A percentile compares a stretch with the other conserved stretches of the same genome.
Conservation (phyloP, 2,888 invertebrate genomes). For the Cerceris ruficornis region DNA sequence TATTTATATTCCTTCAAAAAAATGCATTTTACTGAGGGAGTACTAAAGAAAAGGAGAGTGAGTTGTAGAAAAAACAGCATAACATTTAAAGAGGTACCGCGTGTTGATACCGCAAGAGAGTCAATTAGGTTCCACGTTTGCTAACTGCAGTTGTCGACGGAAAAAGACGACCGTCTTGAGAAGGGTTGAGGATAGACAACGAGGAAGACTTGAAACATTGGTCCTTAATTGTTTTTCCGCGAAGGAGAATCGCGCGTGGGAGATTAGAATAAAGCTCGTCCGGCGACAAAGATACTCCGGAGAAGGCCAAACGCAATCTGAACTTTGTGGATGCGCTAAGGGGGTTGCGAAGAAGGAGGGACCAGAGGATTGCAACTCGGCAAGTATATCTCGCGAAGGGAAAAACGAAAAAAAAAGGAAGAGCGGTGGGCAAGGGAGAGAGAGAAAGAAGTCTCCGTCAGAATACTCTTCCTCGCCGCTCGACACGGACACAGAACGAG, state of each 20-base stretch:
- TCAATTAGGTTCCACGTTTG: no score
- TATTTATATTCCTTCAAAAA: no score
- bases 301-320: slow-evolving; percentile 51
- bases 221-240: slow-evolving; percentile 58
- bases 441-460: slow-evolving; percentile 12
- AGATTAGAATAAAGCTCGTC: slow-evolving; percentile 62
- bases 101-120: no score
- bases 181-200: slow-evolving; percentile 25
- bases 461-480: neutral
- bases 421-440: slow-evolving; percentile 3
- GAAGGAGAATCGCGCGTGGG: slow-evolving; percentile 21
- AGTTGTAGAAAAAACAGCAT: no score
- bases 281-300: slow-evolving; percentile 34
- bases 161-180: slow-evolving; percentile 31
- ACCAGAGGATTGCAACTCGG: neutral
- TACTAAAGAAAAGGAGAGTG: no score
- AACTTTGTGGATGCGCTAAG: slow-evolving; percentile 33
- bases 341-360: slow-evolving; percentile 14
- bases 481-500: slow-evolving; percentile 10
- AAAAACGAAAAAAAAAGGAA: neutral
- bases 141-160: neutral
- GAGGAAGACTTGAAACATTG: slow-evolving; percentile 23
- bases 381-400: neutral
- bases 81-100: no score
- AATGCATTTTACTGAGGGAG: no score